A percentile compares a stretch with the other conserved stretches of the same genome.
Conservation (phyloP, 35 echinoderm and acorn worm genomes). For the Stichopus chloronotus region DNA sequence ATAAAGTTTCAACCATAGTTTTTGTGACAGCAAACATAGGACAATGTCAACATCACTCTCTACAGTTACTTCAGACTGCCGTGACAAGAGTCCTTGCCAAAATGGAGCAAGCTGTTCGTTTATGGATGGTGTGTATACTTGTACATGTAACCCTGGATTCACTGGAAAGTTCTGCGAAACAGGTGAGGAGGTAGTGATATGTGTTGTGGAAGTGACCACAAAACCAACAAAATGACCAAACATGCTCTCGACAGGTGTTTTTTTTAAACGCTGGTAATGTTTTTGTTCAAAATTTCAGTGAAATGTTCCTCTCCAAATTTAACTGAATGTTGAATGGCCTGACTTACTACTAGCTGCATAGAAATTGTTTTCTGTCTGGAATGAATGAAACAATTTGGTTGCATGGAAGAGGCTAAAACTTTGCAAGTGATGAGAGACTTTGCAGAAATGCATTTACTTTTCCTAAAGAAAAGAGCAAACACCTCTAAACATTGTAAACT, state of each 20-base stretch:
- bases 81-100: slow-evolving; percentile 61
- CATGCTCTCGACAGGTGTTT: neutral
- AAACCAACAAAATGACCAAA: neutral
- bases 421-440: too few relatives aligned
- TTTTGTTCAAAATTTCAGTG: neutral
- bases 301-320: too few relatives aligned
- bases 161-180: slow-evolving; percentile 72
- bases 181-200: slow-evolving; percentile 37
- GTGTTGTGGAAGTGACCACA: neutral
- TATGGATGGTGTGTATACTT: slow-evolving; percentile 46
- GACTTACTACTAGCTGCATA: too few relatives aligned
- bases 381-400: too few relatives aligned
- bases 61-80: slow-evolving; percentile 62
- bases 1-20: too few relatives aligned
- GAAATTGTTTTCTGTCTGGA: too few relatives aligned
- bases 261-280: neutral
- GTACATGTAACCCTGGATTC: slow-evolving; percentile 64
- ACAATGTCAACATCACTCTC: too few relatives aligned
- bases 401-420: too few relatives aligned
- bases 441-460: too few relatives aligned
- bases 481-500: too few relatives aligned
- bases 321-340: too few relatives aligned
- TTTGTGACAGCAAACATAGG: neutral
- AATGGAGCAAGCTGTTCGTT: slow-evolving; percentile 61
- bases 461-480: too few relatives aligned